Evolutionary conservation across 2,113 vertebrate species (phyloP).

Genomic region (Rhinolophus sinicus): DNA sequence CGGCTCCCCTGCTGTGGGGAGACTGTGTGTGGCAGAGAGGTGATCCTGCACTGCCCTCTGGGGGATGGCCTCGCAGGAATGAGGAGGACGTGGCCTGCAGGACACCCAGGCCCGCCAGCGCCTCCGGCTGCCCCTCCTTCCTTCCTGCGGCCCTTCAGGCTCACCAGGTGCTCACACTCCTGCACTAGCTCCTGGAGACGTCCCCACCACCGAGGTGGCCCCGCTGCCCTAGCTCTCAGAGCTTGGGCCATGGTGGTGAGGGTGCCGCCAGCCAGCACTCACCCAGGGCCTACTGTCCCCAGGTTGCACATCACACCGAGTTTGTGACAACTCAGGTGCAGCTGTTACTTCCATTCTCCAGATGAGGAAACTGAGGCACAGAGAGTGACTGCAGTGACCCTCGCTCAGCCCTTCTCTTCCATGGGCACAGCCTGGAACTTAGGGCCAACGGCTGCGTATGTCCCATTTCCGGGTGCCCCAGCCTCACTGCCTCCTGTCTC

Average conservation of each 20-base stretch:
- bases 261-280: too few species aligned
- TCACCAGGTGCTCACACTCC: rapidly evolving
- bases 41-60: conserved; percentile 68
- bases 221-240: background rate
- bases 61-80: background rate
- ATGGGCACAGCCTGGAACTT: background rate
- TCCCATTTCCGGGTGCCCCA: background rate
- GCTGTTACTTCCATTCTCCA: background rate
- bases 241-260: rapidly evolving
- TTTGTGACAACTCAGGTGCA: background rate
- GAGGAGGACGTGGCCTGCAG: rapidly evolving
- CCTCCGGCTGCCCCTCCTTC: background rate
- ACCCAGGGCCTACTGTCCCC: rapidly evolving
- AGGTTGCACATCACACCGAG: background rate
- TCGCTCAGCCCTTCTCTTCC: rapidly evolving
- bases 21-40: background rate
- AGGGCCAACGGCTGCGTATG: rapidly evolving
- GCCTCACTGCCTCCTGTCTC: background rate
- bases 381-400: background rate
- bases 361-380: background rate
- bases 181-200: rapidly evolving
- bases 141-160: rapidly evolving
- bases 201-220: background rate
- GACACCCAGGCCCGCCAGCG: background rate
- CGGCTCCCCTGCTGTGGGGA: background rate